Conservation (phyloP, 2,113 vertebrate species). For the Campylomormyrus numenius region DNA sequence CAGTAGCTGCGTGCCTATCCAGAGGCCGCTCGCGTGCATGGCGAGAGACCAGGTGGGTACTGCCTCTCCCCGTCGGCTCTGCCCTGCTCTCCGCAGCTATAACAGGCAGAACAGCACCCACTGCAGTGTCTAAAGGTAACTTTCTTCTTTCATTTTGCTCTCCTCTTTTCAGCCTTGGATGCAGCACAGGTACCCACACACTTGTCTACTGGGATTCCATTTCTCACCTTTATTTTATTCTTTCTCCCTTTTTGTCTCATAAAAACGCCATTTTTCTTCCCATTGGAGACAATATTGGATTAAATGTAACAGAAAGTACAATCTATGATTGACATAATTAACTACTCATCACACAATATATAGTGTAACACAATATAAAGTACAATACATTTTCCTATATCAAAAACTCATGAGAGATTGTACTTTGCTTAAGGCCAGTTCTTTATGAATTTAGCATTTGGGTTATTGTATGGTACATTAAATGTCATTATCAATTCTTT, state of each 20-base stretch:
- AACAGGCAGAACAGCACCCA: not conserved
- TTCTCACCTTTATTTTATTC: not conserved
- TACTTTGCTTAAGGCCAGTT: not conserved
- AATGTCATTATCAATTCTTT: not conserved
- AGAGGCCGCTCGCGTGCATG: not conserved
- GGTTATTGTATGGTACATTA: not conserved
- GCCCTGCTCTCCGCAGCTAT: not conserved
- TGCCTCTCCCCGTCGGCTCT: not conserved
- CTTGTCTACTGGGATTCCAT: not conserved
- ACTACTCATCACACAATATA: not conserved
- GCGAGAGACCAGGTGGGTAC: not conserved
- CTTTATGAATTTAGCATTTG: not conserved
- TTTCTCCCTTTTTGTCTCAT: not conserved
- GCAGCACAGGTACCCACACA: not conserved
- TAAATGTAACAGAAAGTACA: not conserved
- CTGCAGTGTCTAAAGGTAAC: not conserved
- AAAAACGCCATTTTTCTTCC: not conserved
- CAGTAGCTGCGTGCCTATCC: not conserved
- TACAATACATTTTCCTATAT: not conserved
- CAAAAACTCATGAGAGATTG: not conserved
- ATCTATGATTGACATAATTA: not conserved
- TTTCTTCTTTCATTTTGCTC: not conserved
- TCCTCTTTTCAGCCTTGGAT: not conserved
- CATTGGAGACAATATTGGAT: not conserved
- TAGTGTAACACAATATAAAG: not conserved